A percentile compares a stretch with the other conserved stretches of the same genome.
Evolutionary conservation across 2,888 invertebrate species (phyloP).

Genomic region (Melanostoma mellinum): DNA sequence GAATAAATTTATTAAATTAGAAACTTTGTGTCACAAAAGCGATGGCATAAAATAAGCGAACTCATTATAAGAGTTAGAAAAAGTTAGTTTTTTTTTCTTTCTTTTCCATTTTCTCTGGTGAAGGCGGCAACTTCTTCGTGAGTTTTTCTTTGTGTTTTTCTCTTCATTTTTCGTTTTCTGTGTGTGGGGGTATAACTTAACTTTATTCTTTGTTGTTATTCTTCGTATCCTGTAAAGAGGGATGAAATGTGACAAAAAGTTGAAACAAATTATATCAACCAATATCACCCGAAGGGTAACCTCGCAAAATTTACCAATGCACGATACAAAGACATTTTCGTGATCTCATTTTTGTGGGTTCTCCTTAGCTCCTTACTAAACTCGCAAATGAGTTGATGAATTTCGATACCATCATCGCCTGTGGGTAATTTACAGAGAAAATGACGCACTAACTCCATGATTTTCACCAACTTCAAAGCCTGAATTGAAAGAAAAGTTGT

Average conservation of each 20-base stretch:
- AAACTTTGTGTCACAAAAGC: conserved; percentile 71
- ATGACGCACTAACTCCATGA: too few relatives aligned
- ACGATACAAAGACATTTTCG: too few relatives aligned
- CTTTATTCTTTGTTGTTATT: background rate
- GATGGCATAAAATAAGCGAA: conserved; percentile 70
- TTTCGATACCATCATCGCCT: too few relatives aligned
- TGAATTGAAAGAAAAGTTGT: too few relatives aligned
- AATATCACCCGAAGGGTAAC: background rate
- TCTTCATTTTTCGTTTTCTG: too few relatives aligned
- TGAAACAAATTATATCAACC: conserved; percentile 24
- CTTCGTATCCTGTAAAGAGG: background rate
- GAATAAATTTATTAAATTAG: conserved; percentile 70
- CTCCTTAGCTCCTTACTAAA: too few relatives aligned
- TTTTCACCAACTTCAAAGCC: too few relatives aligned
- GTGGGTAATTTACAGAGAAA: too few relatives aligned
- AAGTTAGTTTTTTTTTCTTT: conserved; percentile 30
- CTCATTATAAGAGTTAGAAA: conserved; percentile 70
- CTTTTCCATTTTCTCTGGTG: conserved; percentile 13
- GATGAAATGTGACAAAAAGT: conserved; percentile 26
- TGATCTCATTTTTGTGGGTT: too few relatives aligned
- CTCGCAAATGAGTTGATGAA: too few relatives aligned
- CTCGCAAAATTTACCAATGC: too few relatives aligned
- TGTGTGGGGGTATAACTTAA: background rate
- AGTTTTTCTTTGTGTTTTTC: conserved; percentile 9
- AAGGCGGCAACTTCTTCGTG: conserved; percentile 6